phyloP scores from a whole-genome alignment of 2,113 vertebrate species.

The Myrmecophaga tridactyla region DNA sequence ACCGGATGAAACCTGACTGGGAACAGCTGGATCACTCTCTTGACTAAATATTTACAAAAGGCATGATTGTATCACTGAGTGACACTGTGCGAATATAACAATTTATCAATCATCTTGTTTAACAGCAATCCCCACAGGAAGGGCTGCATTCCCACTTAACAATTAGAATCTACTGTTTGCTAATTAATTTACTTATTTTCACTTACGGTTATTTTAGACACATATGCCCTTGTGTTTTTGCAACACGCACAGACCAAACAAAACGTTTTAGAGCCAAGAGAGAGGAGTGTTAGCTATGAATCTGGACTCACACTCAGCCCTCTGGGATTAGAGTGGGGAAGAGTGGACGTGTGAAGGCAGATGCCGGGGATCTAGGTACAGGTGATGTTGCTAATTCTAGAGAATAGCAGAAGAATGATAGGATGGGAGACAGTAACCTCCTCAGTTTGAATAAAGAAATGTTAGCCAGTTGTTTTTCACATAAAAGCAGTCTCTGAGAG shows the following conservation, averaged over 20 bases:
- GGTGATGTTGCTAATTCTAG: constrained; percentile 1
- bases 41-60: constrained; percentile 91
- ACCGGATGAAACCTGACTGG: constrained; percentile 84
- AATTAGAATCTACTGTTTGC: constrained; percentile 83
- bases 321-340: not conserved
- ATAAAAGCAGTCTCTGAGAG: not conserved
- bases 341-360: not conserved
- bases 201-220: constrained; percentile 77
- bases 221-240: constrained; percentile 61
- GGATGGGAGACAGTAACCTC: not conserved
- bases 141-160: constrained; percentile 81
- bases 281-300: not conserved
- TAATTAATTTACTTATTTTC: constrained; percentile 83
- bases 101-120: constrained; percentile 90
- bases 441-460: not conserved
- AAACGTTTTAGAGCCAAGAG: not conserved
- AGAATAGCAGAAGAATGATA: not conserved
- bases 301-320: not conserved
- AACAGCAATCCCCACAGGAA: constrained; percentile 83
- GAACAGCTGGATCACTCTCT: constrained; percentile 89
- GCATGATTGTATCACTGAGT: constrained; percentile 86
- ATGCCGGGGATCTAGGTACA: not conserved
- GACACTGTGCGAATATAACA: constrained; percentile 84
- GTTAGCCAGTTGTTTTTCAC: not conserved
- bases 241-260: constrained; percentile 65